phyloP scores from a whole-genome alignment of 2,888 invertebrate species.

The Papilio demoleus region DNA sequence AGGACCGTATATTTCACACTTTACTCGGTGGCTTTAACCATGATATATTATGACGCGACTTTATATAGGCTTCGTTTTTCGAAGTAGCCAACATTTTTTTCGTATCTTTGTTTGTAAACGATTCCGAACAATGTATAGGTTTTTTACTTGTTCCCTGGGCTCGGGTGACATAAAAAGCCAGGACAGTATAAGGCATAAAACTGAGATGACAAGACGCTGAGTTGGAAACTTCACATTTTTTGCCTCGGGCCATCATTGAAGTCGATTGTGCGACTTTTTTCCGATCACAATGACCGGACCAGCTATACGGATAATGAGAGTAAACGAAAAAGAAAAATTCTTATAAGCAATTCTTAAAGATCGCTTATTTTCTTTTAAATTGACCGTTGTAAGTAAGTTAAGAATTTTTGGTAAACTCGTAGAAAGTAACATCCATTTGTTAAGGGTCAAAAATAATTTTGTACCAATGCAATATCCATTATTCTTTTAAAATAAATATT shows the following conservation, averaged over 20 bases:
- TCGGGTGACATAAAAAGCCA: constrained; percentile 52
- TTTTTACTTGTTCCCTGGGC: constrained; percentile 55
- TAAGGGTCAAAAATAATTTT: not conserved
- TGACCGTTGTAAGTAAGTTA: not conserved
- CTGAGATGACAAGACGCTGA: constrained; percentile 52
- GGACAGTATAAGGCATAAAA: constrained; percentile 51
- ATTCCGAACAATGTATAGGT: constrained; percentile 66
- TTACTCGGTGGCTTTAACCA: constrained; percentile 68
- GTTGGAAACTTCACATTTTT: constrained; percentile 41
- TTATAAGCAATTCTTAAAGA: constrained; percentile 3
- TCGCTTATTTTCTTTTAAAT: constrained; percentile 3
- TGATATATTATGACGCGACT: constrained; percentile 78
- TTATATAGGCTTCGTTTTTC: constrained; percentile 67
- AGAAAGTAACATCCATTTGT: not conserved
- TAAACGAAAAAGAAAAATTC: constrained; percentile 18
- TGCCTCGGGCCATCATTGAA: constrained; percentile 40
- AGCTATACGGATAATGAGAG: constrained; percentile 33
- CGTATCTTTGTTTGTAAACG: constrained; percentile 78
- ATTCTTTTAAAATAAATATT: not conserved
- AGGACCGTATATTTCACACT: constrained; percentile 81
- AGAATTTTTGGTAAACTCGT: no score
- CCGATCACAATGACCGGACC: constrained; percentile 30
- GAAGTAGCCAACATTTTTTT: constrained; percentile 64
- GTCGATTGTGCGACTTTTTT: constrained; percentile 49
- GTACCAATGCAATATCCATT: not conserved